Percentiles rank a stretch among this genome's conserved stretches.
phyloP scores from a whole-genome alignment of 2,797 vertebrate species.

The Carduelis carduelis region DNA sequence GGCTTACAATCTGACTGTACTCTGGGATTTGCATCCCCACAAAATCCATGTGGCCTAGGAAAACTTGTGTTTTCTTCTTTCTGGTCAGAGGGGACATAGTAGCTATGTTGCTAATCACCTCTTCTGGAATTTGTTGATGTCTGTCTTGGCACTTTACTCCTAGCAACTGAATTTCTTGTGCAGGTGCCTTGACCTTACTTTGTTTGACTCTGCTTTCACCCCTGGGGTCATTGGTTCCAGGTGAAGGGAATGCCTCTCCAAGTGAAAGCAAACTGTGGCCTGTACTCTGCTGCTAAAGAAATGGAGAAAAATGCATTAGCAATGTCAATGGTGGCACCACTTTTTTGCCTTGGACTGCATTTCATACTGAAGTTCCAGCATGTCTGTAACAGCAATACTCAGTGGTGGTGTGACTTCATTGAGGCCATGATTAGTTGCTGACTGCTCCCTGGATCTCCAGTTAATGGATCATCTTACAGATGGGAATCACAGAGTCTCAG shows the following conservation, averaged over 20 bases:
- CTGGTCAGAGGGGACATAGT: background rate
- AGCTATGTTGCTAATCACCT: background rate
- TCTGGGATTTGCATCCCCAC: background rate
- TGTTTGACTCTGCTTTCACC: background rate
- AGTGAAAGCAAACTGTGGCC: background rate
- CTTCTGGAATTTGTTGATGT: background rate
- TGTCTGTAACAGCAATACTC: background rate
- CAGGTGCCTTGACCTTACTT: background rate
- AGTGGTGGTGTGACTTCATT: background rate
- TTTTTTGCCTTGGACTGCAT: background rate
- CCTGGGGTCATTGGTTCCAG: background rate
- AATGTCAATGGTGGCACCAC: background rate
- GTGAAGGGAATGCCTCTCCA: background rate
- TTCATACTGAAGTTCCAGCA: background rate
- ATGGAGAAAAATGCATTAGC: background rate
- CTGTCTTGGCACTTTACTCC: background rate
- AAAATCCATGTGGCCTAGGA: background rate
- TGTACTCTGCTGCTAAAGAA: background rate
- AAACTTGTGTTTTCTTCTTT: background rate
- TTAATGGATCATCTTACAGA: background rate
- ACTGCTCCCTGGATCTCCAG: background rate
- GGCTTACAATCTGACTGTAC: background rate
- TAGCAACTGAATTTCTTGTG: background rate
- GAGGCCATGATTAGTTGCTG: background rate
- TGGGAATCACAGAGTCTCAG: background rate